A percentile compares a stretch with the other conserved stretches of the same genome.
phyloP scores from a whole-genome alignment of 2,797 vertebrate species.

The Pipistrellus nathusii region DNA sequence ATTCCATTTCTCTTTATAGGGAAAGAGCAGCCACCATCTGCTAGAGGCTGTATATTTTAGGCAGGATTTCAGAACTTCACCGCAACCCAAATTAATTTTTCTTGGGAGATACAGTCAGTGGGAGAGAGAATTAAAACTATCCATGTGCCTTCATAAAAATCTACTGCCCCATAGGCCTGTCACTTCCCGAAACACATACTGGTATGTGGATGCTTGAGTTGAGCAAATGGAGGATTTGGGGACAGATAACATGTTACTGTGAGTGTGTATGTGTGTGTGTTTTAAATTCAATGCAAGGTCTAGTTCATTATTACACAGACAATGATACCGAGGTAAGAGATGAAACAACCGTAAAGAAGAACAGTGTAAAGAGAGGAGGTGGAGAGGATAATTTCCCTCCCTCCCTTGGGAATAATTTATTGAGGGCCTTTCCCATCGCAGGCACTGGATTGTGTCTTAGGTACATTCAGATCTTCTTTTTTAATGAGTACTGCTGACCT shows the following conservation, averaged over 20 bases:
- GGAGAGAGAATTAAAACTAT: slow-evolving; percentile 7
- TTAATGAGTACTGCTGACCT: not conserved
- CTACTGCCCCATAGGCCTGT: not conserved
- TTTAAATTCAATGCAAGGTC: not conserved
- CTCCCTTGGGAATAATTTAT: not conserved
- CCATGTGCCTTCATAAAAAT: not conserved
- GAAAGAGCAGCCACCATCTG: slow-evolving; percentile 45
- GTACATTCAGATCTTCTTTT: not conserved
- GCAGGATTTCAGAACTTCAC: slow-evolving; percentile 63
- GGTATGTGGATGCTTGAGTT: not conserved
- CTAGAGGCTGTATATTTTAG: not conserved
- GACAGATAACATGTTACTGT: not conserved
- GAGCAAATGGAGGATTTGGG: not conserved
- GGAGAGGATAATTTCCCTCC: not conserved
- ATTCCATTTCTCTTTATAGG: not conserved
- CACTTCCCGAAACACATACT: not conserved
- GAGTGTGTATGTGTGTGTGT: not conserved
- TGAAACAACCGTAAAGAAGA: not conserved
- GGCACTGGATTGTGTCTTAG: not conserved
- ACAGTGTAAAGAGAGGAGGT: not conserved
- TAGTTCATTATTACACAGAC: not conserved
- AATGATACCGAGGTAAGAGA: not conserved
- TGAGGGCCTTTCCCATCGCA: no score
- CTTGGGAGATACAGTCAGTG: slow-evolving; percentile 36
- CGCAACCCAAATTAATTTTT: slow-evolving; percentile 60